These are phyloP conservation scores for Phoeniculus purpureus DNA, from an alignment of 2,797 vertebrate genomes.

Conservation along the genomic window DNA sequence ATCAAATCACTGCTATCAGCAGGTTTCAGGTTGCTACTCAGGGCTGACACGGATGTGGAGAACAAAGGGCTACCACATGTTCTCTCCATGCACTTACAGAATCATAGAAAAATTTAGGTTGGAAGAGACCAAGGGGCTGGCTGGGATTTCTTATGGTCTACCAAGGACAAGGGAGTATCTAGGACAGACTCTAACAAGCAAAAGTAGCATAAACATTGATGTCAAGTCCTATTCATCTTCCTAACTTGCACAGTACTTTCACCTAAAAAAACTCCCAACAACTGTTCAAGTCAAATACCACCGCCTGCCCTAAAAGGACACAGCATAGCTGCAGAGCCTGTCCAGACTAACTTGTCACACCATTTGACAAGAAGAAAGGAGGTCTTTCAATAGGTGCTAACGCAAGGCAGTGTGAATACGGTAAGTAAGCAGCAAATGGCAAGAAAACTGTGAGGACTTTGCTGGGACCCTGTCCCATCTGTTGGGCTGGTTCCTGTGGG, in stretches of 20 bases:
- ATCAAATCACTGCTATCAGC: background rate
- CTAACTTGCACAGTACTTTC: background rate
- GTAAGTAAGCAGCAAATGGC: background rate
- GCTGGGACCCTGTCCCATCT: background rate
- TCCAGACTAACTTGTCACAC: background rate
- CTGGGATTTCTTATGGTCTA: background rate
- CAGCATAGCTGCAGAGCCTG: background rate
- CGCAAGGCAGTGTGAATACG: background rate
- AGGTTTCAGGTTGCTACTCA: background rate
- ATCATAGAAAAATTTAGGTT: background rate
- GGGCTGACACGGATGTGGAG: background rate
- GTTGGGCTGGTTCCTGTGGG: background rate
- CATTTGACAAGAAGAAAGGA: background rate
- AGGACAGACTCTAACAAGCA: background rate
- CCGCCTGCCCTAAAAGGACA: background rate
- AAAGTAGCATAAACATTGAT: background rate
- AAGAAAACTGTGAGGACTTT: fast-evolving
- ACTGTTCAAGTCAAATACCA: fast-evolving
- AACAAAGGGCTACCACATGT: background rate
- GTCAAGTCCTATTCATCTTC: background rate
- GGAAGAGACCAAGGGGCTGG: background rate
- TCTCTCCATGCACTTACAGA: background rate
- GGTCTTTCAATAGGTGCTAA: fast-evolving
- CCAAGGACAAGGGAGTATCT: background rate
- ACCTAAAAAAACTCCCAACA: background rate